Evolutionary conservation across 1,140 invertebrate genomes (phyloP), one percentile per base, ranked within the genome.

Genomic region (Lordiphosa stackelbergi): DNA sequence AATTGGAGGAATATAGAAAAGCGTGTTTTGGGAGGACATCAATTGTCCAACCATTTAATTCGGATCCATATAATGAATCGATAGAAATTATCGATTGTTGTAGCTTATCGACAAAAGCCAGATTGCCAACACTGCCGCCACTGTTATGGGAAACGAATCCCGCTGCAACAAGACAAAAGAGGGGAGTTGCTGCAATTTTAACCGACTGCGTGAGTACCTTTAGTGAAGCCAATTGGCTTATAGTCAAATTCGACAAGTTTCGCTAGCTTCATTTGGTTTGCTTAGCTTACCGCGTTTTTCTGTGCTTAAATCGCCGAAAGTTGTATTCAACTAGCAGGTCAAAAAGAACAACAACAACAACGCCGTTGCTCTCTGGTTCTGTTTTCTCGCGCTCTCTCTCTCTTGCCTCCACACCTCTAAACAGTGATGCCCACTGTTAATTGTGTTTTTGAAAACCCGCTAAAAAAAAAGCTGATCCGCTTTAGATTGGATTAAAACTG

Each of bases 261-360:
- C 6, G 28, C 7, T 31, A 8, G 7, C 28, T 31, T 8, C 6
- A 31, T 8, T 8, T 31, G 28, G 7, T 0, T 31, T 8, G 7
- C 7, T 31, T 5, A 24, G 6, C 6, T 31, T 6, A 8, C 7
- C 28, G 28, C 73, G 73, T 74, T 74, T 77, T 78, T 77, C 73
- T 77, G 53, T 78, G 55, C 47, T 36, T 43, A 73, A 54, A 71
- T 54, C 62, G 52, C 51, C 53, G 43, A 62, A 77, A 77, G 78
- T 61, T 34, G 56, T 40, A 41, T 46, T 45, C 52, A 66, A 61
- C 40, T 51, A 75, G 66, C 60, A 47, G 70, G 68, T 77, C 73
- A 77, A 75, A 71, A 75, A 75, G 73, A 75, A 75, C 73, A 75
- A 75, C 72, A 31, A 31, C 28, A 31, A 31, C 7, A 31, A 31